These are phyloP conservation scores for Aramus guarauna DNA, from an alignment of 2,113 vertebrate genomes.

Conservation along the genomic window DNA sequence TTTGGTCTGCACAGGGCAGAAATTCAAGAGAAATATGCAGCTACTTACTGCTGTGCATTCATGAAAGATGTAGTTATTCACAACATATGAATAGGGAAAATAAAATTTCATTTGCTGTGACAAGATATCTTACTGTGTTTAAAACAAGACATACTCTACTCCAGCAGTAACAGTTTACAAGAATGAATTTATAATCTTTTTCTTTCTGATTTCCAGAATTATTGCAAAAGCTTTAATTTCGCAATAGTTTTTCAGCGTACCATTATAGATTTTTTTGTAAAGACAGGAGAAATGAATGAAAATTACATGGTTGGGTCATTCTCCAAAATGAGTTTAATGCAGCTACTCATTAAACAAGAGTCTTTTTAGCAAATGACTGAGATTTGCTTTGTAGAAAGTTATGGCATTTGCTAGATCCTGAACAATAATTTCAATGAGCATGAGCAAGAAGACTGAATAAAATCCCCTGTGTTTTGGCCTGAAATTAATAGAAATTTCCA, in stretches of 20 bases:
- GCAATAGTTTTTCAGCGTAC: neutral
- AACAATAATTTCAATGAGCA: neutral
- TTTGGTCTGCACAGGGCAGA: neutral
- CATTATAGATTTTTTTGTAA: neutral
- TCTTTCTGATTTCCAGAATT: neutral
- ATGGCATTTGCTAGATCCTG: neutral
- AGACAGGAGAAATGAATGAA: neutral
- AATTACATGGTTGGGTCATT: neutral
- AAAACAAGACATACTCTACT: neutral
- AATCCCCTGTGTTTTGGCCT: neutral
- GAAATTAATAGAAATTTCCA: neutral
- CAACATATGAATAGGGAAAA: neutral
- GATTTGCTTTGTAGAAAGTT: neutral
- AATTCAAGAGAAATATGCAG: neutral
- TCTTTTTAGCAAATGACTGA: neutral
- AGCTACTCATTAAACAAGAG: neutral
- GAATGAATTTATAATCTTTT: neutral
- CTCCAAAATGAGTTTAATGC: neutral
- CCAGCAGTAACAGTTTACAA: neutral
- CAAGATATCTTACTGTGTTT: neutral
- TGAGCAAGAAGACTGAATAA: neutral
- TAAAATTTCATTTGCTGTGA: neutral
- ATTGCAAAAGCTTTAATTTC: neutral
- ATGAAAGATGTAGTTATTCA: neutral
- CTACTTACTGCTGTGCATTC: neutral